Evolutionary conservation across 2,113 vertebrate genomes (phyloP).

Genomic region (Cariama cristata): DNA sequence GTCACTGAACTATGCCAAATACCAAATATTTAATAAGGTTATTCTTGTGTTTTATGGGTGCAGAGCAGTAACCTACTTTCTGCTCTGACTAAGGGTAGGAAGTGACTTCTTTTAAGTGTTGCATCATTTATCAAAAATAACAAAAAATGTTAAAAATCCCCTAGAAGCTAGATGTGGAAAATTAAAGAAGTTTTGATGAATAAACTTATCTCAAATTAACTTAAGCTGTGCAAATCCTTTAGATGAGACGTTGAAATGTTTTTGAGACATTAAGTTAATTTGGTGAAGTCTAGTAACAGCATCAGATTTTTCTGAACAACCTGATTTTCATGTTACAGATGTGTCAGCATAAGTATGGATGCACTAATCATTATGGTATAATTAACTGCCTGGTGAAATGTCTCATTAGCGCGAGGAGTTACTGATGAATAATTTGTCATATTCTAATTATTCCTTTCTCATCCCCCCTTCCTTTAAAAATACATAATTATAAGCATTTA

Average conservation of each 20-base stretch:
- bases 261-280: slow-evolving; percentile 64
- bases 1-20: neutral
- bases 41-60: neutral
- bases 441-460: slow-evolving; percentile 47
- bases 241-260: slow-evolving; percentile 36
- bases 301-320: slow-evolving; percentile 38
- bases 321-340: slow-evolving; percentile 57
- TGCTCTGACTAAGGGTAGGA: slow-evolving; percentile 33
- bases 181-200: slow-evolving; percentile 64
- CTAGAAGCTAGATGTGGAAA: slow-evolving; percentile 23
- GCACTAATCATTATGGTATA: slow-evolving; percentile 25
- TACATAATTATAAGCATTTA: slow-evolving; percentile 22
- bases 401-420: slow-evolving; percentile 56
- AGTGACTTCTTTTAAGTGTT: slow-evolving; percentile 41
- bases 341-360: slow-evolving; percentile 31
- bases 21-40: neutral
- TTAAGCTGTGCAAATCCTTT: slow-evolving; percentile 40
- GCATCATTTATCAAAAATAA: slow-evolving; percentile 39
- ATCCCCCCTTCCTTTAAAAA: neutral
- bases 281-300: slow-evolving; percentile 43
- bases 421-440: slow-evolving; percentile 40
- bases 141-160: neutral
- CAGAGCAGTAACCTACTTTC: slow-evolving; percentile 66
- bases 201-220: slow-evolving; percentile 58
- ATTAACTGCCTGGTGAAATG: slow-evolving; percentile 68